Evolutionary conservation across 2,113 vertebrate species (phyloP).

Genomic region (Cinclus cinclus): DNA sequence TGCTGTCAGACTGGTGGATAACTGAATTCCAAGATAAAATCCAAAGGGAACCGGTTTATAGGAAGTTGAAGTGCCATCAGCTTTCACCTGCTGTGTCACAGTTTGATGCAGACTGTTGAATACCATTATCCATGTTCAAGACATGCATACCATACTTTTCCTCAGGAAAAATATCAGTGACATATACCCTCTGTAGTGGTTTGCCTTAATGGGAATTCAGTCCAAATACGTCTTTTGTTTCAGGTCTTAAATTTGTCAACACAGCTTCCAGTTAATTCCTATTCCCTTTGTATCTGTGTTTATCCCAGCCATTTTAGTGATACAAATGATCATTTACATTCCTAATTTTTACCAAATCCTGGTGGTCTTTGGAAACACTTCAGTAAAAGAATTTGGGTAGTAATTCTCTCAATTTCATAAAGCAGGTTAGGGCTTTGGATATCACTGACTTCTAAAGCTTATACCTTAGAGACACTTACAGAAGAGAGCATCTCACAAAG

Average conservation of each 20-base stretch:
- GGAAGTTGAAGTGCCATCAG: background rate
- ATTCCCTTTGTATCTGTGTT: accelerated
- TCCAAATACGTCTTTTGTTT: background rate
- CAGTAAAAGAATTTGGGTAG: background rate
- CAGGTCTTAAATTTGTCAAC: background rate
- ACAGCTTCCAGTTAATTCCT: background rate
- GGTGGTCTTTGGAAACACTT: background rate
- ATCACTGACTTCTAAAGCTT: background rate
- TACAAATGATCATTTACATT: background rate
- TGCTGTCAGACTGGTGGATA: background rate
- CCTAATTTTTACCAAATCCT: background rate
- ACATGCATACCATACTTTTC: background rate
- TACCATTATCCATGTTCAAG: background rate
- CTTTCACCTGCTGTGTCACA: background rate
- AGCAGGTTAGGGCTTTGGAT: background rate
- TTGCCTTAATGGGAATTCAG: background rate
- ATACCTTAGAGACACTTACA: background rate
- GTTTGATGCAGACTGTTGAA: background rate
- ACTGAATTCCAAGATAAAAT: background rate
- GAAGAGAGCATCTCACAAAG: background rate
- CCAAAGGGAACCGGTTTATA: background rate
- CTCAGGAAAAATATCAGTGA: background rate
- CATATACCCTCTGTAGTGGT: background rate
- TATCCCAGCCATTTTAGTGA: background rate
- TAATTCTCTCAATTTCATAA: background rate